phyloP scores from a whole-genome alignment of 2,113 vertebrate genomes.

The Zapornia atra region DNA sequence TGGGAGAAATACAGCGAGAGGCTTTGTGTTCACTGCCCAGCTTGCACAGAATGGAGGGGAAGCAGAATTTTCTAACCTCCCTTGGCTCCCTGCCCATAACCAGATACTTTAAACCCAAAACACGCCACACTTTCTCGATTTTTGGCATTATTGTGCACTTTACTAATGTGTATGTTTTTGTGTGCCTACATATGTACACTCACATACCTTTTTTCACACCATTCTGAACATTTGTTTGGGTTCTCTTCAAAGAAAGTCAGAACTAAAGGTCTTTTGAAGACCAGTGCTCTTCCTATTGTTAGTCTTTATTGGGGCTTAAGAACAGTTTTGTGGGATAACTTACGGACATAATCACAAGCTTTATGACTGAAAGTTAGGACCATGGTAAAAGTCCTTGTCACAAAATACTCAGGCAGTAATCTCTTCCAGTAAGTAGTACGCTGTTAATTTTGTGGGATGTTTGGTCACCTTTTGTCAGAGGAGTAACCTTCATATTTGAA shows the following conservation, averaged over 20 bases:
- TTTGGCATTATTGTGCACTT: rapidly evolving
- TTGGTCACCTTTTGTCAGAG: background rate
- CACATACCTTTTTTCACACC: background rate
- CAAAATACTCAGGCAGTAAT: background rate
- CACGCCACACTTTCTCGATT: background rate
- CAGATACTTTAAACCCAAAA: background rate
- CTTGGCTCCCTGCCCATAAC: background rate
- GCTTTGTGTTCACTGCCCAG: background rate
- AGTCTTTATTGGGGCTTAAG: background rate
- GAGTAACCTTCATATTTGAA: background rate
- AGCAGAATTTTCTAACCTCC: background rate
- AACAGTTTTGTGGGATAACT: background rate
- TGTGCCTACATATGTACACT: background rate
- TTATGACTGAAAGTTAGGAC: background rate
- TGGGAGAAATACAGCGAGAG: background rate
- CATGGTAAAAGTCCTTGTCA: background rate
- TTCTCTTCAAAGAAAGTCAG: background rate
- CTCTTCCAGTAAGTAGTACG: background rate
- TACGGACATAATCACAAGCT: background rate
- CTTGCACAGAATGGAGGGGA: background rate
- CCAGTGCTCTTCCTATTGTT: background rate
- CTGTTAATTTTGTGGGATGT: background rate
- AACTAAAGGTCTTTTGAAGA: background rate
- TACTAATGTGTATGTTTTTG: background rate
- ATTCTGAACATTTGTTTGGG: background rate